These are phyloP conservation scores for Colaptes auratus DNA, from an alignment of 2,113 vertebrate species.

Conservation along the genomic window DNA sequence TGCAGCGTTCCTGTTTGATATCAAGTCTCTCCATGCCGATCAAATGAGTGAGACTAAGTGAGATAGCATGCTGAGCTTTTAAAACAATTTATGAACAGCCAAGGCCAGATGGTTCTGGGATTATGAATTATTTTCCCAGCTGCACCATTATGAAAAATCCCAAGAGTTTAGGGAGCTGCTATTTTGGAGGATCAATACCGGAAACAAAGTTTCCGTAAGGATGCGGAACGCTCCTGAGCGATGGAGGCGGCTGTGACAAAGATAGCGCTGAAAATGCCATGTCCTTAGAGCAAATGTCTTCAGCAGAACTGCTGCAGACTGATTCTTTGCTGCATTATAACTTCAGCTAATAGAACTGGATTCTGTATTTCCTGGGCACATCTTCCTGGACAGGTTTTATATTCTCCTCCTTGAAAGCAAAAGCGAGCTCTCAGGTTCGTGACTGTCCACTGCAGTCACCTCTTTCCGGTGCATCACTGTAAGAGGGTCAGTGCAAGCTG, in stretches of 20 bases:
- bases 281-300: background rate
- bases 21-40: background rate
- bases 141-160: slow-evolving; percentile 6
- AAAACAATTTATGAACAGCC: background rate
- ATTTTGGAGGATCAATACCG: background rate
- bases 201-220: background rate
- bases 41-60: background rate
- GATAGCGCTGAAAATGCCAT: background rate
- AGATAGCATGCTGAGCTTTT: background rate
- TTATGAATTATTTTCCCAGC: slow-evolving; percentile 31
- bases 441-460: background rate
- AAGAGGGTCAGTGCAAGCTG: background rate
- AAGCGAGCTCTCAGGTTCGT: background rate
- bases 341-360: background rate
- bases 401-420: background rate
- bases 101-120: background rate
- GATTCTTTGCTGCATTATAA: background rate
- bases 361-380: background rate
- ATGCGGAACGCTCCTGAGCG: background rate
- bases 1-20: slow-evolving; percentile 10
- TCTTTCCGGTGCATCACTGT: background rate
- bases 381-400: background rate
- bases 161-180: background rate
- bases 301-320: background rate
- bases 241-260: background rate